phyloP scores from a whole-genome alignment of 2,113 vertebrate genomes.

The Urocynchramus pylzowi region DNA sequence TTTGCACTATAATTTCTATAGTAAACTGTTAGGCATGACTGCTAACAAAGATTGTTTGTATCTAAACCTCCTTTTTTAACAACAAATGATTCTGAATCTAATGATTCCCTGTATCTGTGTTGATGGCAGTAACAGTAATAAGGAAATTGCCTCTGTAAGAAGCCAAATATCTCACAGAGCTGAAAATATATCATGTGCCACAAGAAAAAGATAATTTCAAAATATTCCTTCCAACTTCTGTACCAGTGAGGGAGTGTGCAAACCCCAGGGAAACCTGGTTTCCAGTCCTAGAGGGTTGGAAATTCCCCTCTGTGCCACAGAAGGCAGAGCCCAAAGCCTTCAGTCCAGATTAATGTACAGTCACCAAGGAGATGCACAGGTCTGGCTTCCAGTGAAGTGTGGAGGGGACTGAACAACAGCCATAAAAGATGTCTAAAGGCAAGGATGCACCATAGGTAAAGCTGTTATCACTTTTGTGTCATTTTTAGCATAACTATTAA shows the following conservation, averaged over 20 bases:
- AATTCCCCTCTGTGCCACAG: neutral
- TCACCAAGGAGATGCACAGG: neutral
- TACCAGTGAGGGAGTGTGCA: neutral
- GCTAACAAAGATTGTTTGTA: neutral
- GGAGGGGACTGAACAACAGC: neutral
- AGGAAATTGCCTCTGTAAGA: slow-evolving; percentile 73
- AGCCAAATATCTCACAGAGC: slow-evolving; percentile 74
- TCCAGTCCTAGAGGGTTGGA: rapidly evolving
- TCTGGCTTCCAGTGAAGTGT: neutral
- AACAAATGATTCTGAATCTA: neutral
- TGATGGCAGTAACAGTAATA: neutral
- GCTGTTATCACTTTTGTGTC: neutral
- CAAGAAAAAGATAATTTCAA: neutral
- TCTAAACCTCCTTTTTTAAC: neutral
- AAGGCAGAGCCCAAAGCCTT: neutral
- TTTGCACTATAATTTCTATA: neutral
- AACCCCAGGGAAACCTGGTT: neutral
- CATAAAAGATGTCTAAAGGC: neutral
- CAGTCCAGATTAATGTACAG: neutral
- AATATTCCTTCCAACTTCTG: neutral
- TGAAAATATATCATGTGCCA: slow-evolving; percentile 79
- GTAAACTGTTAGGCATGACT: neutral
- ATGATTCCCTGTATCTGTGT: neutral
- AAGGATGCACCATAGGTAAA: neutral
- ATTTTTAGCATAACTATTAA: neutral